Base-by-base conservation (phyloP, 2,113 vertebrate genomes). In the Canis aureus region DNA sequence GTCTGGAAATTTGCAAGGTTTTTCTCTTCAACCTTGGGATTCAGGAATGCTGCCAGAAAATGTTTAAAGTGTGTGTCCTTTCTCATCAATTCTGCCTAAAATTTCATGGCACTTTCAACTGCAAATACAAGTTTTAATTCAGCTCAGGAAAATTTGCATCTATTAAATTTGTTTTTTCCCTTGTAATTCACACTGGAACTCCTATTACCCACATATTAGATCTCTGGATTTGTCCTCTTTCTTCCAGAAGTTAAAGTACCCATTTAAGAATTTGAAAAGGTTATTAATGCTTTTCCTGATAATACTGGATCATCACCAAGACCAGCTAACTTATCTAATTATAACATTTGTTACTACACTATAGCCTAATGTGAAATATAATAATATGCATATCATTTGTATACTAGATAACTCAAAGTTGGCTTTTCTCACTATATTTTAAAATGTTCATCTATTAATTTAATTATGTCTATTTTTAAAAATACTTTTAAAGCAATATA, bases 331-430 rank as follows among this genome's bases (percentile, higher is more conserved):
- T 85, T 57, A 92, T 29, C 91, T 69, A 38, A 62, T 38, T 55
- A 15, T 51, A 59, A 32, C 35, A 80, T 69, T 35, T 86, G 88
- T 11, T 62, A 79, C 22, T 66, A 89, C 55, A 76, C 80, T 49
- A n/a, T 23, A 76, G 64, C n/a, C 96, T 86, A 43, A 73, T 74
- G 9, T 80, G 15, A 95, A 91, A 79, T 82, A 76, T 64, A 80
- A 57, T 78, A 78, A 69, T 71, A 90, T 32, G 78, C 22, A 89
- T 38, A 64, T 25, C 57, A 89, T 73, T 76, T 89, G 4, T 22
- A 79, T 1, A 83, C 49, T 91, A 91, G 8, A 83, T 29, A 92
- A 86, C 53, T 89, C 66, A 78, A 85, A 20, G 74, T 60, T 83
- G 29, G 57, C 13, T 64, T 71, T 96, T 90, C 89, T 74, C 62